Percentiles rank a stretch among this genome's conserved stretches.
Evolutionary conservation across 2,888 invertebrate genomes (phyloP).

Genomic region (Cephus runcator): DNA sequence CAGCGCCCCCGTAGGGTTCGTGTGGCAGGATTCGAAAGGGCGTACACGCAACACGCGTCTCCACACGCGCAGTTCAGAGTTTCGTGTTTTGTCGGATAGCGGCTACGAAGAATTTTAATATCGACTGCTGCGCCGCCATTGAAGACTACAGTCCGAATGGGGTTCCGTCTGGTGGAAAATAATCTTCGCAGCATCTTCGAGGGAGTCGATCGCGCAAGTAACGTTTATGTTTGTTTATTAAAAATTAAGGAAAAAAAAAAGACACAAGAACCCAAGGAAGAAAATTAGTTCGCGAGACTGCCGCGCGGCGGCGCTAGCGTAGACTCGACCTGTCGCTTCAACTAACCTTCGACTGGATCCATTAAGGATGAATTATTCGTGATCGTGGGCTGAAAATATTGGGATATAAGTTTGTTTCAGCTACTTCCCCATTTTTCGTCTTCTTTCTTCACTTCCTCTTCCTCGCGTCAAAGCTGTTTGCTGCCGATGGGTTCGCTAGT

Average conservation of each 20-base stretch:
- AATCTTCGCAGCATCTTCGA: background rate
- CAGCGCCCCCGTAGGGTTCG: conserved; percentile 9
- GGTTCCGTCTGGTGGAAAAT: background rate
- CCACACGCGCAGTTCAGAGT: background rate
- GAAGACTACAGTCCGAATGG: background rate
- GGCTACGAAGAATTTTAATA: background rate
- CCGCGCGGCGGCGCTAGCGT: conserved; percentile 17
- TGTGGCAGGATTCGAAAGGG: background rate
- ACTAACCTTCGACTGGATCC: conserved; percentile 15
- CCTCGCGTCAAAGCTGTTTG: background rate
- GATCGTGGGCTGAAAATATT: conserved; percentile 38
- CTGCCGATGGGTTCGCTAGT: background rate
- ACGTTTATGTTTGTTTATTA: too few species aligned
- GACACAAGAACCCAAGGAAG: background rate
- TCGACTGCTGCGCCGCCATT: background rate
- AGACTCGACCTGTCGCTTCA: background rate
- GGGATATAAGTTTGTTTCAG: background rate
- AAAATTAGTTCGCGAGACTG: background rate
- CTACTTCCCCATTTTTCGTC: background rate
- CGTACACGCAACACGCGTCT: background rate
- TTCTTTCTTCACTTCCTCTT: background rate
- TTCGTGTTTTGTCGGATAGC: background rate
- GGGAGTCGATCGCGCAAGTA: background rate
- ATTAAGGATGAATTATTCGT: conserved; percentile 36
- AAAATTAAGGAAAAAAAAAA: too few species aligned